Base-by-base conservation (phyloP, 2,888 invertebrate species). In the Amitus sp. region DNA sequence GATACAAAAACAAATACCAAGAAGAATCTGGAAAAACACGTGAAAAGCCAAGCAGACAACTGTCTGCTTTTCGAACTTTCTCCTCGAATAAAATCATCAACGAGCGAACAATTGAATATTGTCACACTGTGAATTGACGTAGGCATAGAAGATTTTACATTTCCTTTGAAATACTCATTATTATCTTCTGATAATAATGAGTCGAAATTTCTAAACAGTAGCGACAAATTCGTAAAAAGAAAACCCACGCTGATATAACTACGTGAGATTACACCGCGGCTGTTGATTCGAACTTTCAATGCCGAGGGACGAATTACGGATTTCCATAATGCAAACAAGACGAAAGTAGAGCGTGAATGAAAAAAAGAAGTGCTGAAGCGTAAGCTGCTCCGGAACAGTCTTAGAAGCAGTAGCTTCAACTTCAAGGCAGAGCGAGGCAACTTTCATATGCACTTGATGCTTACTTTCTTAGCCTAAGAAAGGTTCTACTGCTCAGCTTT, bases 401-500 rank as follows among this genome's bases (percentile, higher is more conserved):
- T 39, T 17, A 71, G 70, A 71, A 73, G 70, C 69, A 49, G 55
- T 48, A 30, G 40, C 48, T 52, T 49, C n/a, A n/a, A n/a, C n/a
- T n/a, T n/a, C n/a, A n/a, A n/a, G 58, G 57, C 54, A 57, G 58
- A 57, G 55, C 58, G 43, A 37, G 47, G 59, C 59, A 70, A 79
- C 78, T 78, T 78, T 79, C 79, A 73, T 78, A 77, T 72, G 73
- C 78, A 79, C 75, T 78, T 75, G 76, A 68, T 23, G 59, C 61
- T 65, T 57, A 63, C 67, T 63, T 66, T 70, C 69, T 71, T 73
- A 75, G 74, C 75, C 75, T 72, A 75, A 75, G 74, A 69, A 73
- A 75, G 80, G 80, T 80, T 81, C 80, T 79, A 81, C 80, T 76
- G 75, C 70, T 75, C 74, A 77, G 74, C 78, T 76, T 78, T 75